phyloP scores from a whole-genome alignment of 1,140 invertebrate species.

The Diplogasteroides magnus region DNA sequence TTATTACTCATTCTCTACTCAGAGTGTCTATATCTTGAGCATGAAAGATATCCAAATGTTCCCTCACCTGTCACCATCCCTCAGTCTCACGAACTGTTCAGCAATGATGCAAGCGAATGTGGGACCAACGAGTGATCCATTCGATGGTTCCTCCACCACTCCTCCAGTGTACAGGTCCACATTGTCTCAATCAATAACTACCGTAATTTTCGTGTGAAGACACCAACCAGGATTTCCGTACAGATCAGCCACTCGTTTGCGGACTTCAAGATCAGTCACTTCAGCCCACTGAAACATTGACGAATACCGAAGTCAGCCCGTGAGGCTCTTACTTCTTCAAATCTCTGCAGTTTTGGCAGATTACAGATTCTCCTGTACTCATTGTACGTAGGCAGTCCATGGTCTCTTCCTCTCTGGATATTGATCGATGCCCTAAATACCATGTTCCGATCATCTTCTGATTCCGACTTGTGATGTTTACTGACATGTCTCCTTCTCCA shows the following conservation, averaged over 20 bases:
- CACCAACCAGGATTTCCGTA: constrained; percentile 60
- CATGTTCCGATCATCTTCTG: constrained; percentile 58
- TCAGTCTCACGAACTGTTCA: constrained; percentile 79
- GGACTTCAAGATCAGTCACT: constrained; percentile 20
- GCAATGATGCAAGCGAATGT: constrained; percentile 91
- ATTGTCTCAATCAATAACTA: neutral
- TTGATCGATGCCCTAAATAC: constrained; percentile 2
- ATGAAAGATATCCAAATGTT: constrained; percentile 8
- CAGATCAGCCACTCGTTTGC: constrained; percentile 23
- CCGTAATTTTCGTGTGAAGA: neutral
- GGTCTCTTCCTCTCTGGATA: constrained; percentile 67
- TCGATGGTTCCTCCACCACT: constrained; percentile 68
- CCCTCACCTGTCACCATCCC: constrained; percentile 60
- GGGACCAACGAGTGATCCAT: constrained; percentile 80
- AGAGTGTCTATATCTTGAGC: neutral
- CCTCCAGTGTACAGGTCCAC: constrained; percentile 78
- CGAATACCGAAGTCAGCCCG: neutral
- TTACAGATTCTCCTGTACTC: constrained; percentile 77
- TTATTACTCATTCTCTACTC: neutral
- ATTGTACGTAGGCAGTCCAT: constrained; percentile 70
- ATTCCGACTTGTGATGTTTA: no score
- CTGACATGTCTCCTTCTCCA: constrained; percentile 59
- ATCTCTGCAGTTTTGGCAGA: constrained; percentile 61
- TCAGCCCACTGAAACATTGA: constrained; percentile 20
- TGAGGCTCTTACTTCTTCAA: constrained; percentile 18